Base-by-base conservation (phyloP, 2,113 vertebrate genomes). In the Notothenia rossii region DNA sequence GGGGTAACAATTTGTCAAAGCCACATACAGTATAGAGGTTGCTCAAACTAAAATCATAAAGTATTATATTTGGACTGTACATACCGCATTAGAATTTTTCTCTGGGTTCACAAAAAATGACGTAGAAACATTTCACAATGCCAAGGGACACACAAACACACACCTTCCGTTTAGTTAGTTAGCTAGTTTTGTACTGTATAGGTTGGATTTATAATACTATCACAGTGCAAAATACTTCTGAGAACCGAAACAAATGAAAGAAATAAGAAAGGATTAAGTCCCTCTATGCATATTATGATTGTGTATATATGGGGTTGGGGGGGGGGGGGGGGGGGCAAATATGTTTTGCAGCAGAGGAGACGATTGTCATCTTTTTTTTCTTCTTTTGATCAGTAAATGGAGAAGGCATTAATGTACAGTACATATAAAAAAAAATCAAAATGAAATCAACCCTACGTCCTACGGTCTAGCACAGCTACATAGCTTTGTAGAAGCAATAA, bases 221-320 rank as follows among this genome's bases (percentile, higher is more conserved):
- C 95, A 95, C 94, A 95, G 95, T 95, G 94, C 94, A 95, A 96
- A 95, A 95, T 94, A 95, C 93, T 94, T 94, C 73, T 81, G 88
- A 89, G 89, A 90, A 91, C 83, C 76, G 64, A 89, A 82, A 91
- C 61, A 80, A 87, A 89, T 82, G 54, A 84, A 87, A 83, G 81
- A 88, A 86, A 89, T 67, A 87, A 86, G 73, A 90, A 90, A 82
- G 79, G 84, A 87, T 81, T 84, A 85, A 93, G 90, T 92, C 91
- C 91, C 89, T 91, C 91, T 89, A 91, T 92, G 93, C 90, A 84
- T 93, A 88, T 40, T 6, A 91, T 89, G 92, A 79, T 83, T 91
- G 80, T 91, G 89, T 91, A 91, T 93, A 91, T 93, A 94, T 86
- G 82, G 92, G 92, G 91, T 29, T 29, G 90, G 81, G 92, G 92